phyloP scores from a whole-genome alignment of 2,113 vertebrate species.

The Lichenostomus cassidix region DNA sequence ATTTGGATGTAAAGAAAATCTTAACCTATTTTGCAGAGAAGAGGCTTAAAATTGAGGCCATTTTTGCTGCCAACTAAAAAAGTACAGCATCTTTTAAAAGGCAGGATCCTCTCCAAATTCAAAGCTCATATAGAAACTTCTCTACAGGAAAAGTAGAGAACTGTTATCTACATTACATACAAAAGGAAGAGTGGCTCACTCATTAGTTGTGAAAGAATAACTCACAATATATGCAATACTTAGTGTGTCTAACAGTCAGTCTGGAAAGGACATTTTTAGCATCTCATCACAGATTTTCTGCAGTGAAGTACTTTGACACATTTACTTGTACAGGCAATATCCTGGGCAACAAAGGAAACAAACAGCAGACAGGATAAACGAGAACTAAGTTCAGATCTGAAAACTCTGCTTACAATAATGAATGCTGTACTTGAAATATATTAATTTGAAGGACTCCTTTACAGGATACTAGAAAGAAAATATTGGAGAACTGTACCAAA shows the following conservation, averaged over 20 bases:
- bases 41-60: not conserved
- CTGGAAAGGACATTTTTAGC: not conserved
- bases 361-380: not conserved
- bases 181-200: not conserved
- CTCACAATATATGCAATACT: not conserved
- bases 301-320: not conserved
- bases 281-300: not conserved
- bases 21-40: not conserved
- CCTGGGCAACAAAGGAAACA: not conserved
- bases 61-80: not conserved
- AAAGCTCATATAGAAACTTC: not conserved
- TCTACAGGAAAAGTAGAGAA: not conserved
- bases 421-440: not conserved
- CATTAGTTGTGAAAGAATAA: constrained; percentile 3
- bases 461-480: not conserved
- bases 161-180: not conserved
- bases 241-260: not conserved
- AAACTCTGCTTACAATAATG: not conserved
- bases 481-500: not conserved
- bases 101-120: not conserved
- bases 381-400: not conserved
- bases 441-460: not conserved
- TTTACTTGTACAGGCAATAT: not conserved
- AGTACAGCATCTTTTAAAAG: not conserved
- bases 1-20: not conserved